Evolutionary conservation across 1,140 invertebrate species (phyloP).

Genomic region (Halyomorpha halys): DNA sequence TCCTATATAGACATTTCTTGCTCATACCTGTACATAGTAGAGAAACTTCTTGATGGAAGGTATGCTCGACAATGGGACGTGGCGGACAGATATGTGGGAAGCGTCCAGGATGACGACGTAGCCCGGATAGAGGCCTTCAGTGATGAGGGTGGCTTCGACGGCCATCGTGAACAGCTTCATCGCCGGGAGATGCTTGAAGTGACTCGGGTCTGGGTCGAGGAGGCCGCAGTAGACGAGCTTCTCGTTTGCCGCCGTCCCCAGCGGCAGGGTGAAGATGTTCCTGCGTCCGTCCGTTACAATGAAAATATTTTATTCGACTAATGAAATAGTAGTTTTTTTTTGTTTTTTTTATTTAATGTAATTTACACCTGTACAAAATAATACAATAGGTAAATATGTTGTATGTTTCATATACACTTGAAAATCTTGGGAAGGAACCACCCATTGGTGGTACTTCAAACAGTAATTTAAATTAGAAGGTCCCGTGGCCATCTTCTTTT

Average conservation of each 20-base stretch:
- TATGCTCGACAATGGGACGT: conserved; percentile 14
- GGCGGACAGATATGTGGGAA: conserved; percentile 23
- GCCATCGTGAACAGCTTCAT: conserved; percentile 29
- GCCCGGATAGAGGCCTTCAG: conserved; percentile 27
- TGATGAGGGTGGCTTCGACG: conserved; percentile 23
- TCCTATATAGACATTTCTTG: too few species aligned
- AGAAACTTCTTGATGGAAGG: conserved; percentile 18
- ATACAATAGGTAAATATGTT: too few species aligned
- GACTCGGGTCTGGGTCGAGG: conserved; percentile 37
- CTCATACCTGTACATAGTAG: conserved; percentile 28
- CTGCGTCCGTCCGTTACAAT: neutral
- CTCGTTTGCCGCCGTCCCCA: conserved; percentile 15
- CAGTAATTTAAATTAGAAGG: too few species aligned
- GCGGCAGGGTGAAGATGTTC: conserved; percentile 18
- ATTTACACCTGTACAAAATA: too few species aligned
- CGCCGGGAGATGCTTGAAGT: conserved; percentile 44
- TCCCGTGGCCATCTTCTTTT: too few species aligned
- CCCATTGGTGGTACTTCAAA: too few species aligned
- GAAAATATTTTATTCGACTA: neutral
- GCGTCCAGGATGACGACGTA: conserved; percentile 30
- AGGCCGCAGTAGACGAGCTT: conserved; percentile 26
- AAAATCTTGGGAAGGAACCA: too few species aligned
- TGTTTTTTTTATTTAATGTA: too few species aligned
- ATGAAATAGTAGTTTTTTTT: too few species aligned
- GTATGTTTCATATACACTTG: too few species aligned